These are phyloP conservation scores for Sylvicola cinctus DNA, from an alignment of 2,888 invertebrate species.

Conservation along the genomic window DNA sequence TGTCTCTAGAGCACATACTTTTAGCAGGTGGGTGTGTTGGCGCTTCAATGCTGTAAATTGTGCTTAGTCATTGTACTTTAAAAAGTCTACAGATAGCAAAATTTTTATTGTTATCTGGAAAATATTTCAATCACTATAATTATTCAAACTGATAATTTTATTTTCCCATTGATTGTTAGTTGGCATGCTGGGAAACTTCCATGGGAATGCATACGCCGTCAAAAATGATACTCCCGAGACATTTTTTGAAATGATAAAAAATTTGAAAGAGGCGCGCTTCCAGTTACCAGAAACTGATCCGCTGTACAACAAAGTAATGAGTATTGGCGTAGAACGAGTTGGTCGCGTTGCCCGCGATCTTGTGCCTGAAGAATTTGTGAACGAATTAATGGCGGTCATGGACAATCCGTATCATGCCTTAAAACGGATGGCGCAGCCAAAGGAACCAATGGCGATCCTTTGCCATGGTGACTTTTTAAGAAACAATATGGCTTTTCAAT, in stretches of 20 bases:
- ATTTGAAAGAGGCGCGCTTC: constrained; percentile 16
- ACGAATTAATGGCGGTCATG: constrained; percentile 10
- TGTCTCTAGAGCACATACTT: constrained; percentile 19
- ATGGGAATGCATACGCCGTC: constrained; percentile 19
- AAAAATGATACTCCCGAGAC: constrained; percentile 11
- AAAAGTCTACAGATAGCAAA: too few species aligned
- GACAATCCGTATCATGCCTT: constrained; percentile 10
- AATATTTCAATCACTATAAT: too few species aligned
- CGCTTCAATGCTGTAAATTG: too few species aligned
- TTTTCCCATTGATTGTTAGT: constrained; percentile 10
- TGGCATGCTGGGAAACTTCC: constrained; percentile 17
- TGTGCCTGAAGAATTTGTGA: constrained; percentile 14
- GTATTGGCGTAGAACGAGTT: too few species aligned
- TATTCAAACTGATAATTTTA: too few species aligned
- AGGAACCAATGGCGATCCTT: constrained; percentile 18
- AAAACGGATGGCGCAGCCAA: constrained; percentile 15
- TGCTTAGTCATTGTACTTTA: too few species aligned
- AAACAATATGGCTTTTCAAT: constrained; percentile 22
- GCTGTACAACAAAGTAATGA: too few species aligned
- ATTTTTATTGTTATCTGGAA: too few species aligned
- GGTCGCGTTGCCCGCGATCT: constrained; percentile 3
- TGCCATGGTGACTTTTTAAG: constrained; percentile 23
- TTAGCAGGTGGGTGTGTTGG: constrained; percentile 13
- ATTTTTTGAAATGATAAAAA: constrained; percentile 12
- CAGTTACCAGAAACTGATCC: neutral